Conservation (phyloP, 2,113 vertebrate genomes). For the Halcyon malimbica region DNA sequence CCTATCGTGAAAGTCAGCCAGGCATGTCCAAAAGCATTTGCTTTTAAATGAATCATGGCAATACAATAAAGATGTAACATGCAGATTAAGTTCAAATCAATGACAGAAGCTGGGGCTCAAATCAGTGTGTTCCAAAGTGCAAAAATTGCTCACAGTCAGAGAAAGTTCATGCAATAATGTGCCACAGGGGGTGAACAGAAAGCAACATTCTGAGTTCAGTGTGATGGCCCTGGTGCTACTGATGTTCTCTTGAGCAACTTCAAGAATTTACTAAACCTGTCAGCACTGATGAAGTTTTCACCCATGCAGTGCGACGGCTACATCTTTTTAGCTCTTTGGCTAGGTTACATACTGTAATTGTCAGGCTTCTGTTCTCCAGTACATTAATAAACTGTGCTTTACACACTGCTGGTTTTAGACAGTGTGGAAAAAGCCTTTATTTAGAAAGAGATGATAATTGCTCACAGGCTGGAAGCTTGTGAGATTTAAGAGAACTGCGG, state of each 20-base stretch:
- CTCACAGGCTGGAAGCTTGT: background rate
- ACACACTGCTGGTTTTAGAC: background rate
- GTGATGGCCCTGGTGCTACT: background rate
- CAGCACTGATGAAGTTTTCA: background rate
- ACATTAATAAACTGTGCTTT: background rate
- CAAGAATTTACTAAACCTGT: background rate
- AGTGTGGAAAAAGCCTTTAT: background rate
- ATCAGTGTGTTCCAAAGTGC: conserved; percentile 80
- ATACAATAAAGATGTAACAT: conserved; percentile 78
- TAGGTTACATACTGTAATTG: background rate
- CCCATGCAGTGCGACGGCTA: background rate
- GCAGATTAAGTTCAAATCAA: conserved; percentile 84
- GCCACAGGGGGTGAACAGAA: background rate
- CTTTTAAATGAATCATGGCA: conserved; percentile 89
- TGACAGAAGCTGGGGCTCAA: conserved; percentile 60
- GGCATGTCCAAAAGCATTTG: conserved; percentile 83
- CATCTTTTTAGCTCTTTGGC: background rate
- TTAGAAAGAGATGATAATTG: background rate
- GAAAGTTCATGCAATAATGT: conserved; percentile 74
- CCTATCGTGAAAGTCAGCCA: conserved; percentile 74
- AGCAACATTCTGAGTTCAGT: background rate
- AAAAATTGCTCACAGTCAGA: conserved; percentile 76
- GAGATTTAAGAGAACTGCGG: background rate
- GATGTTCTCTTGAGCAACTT: conserved; percentile 46
- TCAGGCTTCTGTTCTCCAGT: background rate